Evolutionary conservation across 2,113 vertebrate genomes (phyloP).

Genomic region (Ivindomyrus marchei): DNA sequence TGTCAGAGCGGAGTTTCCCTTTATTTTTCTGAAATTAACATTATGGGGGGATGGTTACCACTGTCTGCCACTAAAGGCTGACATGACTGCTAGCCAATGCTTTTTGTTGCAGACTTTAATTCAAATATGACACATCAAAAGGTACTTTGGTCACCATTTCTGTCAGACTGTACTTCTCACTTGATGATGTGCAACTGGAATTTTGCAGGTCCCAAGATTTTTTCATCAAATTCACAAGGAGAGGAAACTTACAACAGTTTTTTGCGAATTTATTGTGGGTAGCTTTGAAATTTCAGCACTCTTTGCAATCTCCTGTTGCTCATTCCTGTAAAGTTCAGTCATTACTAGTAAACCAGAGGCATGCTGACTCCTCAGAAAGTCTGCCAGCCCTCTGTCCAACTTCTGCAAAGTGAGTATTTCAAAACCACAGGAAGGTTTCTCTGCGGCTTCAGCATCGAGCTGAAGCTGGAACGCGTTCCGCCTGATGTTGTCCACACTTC

Average conservation of each 20-base stretch:
- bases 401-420: neutral
- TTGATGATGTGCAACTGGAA: neutral
- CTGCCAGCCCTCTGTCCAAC: neutral
- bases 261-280: neutral
- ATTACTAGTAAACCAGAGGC: neutral
- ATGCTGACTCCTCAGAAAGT: neutral
- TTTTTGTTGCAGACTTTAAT: neutral
- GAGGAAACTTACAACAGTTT: neutral
- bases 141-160: neutral
- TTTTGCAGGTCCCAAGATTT: neutral
- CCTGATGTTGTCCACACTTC: neutral
- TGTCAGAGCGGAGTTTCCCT: neutral
- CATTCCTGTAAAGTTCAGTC: neutral
- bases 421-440: neutral
- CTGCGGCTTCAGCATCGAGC: neutral
- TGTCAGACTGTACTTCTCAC: neutral
- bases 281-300: neutral
- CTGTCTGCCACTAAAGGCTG: neutral
- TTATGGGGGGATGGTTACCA: neutral
- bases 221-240: neutral
- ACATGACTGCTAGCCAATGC: neutral
- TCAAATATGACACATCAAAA: neutral
- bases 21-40: neutral
- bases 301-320: slow-evolving; percentile 3
- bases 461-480: neutral